These are phyloP conservation scores for Tolypeutes matacus DNA, from an alignment of 2,797 vertebrate genomes.

Conservation along the genomic window DNA sequence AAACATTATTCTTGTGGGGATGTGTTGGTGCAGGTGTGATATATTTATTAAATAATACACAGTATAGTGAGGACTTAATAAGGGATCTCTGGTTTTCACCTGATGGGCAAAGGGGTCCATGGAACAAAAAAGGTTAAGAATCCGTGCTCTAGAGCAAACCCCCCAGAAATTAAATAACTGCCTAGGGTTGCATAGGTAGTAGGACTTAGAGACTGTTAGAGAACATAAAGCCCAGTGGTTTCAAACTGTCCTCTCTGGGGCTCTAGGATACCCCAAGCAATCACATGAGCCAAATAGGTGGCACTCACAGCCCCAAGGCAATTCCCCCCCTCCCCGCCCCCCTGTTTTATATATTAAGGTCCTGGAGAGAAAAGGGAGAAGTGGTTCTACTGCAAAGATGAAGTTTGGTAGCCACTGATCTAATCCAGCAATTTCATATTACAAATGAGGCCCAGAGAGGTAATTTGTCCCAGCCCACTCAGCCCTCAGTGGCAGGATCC, in stretches of 20 bases:
- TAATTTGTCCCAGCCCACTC: neutral
- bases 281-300: neutral
- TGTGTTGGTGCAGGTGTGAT: no score
- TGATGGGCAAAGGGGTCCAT: no score
- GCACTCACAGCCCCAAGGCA: neutral
- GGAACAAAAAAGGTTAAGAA: no score
- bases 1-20: no score
- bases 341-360: neutral
- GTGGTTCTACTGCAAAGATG: neutral
- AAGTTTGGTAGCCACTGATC: neutral
- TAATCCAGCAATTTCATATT: neutral
- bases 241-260: neutral
- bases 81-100: no score
- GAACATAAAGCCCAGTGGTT: neutral
- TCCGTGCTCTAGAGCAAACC: neutral
- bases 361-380: no score
- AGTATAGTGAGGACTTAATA: no score
- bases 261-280: neutral
- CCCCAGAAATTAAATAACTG: neutral
- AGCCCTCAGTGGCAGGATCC: neutral
- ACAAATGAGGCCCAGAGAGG: neutral
- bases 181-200: neutral
- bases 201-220: neutral
- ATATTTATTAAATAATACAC: no score
- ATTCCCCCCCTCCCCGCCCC: neutral